These are phyloP conservation scores for Prietella phreatophila DNA, from an alignment of 2,113 vertebrate genomes.

Conservation along the genomic window DNA sequence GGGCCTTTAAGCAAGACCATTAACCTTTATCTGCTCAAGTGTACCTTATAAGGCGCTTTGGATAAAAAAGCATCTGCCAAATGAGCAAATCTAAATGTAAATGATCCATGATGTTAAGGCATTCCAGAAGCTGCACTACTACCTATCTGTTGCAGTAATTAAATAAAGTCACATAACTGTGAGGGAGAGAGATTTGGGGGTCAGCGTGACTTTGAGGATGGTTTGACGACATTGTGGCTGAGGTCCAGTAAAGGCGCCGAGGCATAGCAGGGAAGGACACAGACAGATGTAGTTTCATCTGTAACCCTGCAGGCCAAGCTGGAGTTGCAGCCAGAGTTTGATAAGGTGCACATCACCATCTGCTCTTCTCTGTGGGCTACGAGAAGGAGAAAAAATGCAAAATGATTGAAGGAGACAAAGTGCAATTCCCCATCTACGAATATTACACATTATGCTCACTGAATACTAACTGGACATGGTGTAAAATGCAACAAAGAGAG, in stretches of 20 bases:
- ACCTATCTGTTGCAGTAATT: conserved; percentile 45
- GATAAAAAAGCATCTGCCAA: conserved; percentile 6
- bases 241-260: conserved; percentile 56
- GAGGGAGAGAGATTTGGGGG: conserved; percentile 25
- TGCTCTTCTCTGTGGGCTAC: conserved; percentile 42
- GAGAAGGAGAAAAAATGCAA: conserved; percentile 39
- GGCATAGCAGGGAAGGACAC: conserved; percentile 48
- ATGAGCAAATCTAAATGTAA: conserved; percentile 26
- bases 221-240: conserved; percentile 53
- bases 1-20: neutral
- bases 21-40: conserved; percentile 5
- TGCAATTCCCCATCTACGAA: neutral
- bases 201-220: conserved; percentile 56
- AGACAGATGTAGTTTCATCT: conserved; percentile 56
- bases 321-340: conserved; percentile 53
- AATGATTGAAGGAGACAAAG: conserved; percentile 49
- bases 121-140: conserved; percentile 22
- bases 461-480: neutral
- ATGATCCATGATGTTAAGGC: conserved; percentile 55
- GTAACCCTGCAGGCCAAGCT: conserved; percentile 45
- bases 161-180: conserved; percentile 42
- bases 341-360: conserved; percentile 58
- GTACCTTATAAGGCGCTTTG: neutral
- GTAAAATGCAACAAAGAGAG: neutral
- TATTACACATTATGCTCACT: neutral